A percentile compares a stretch with the other conserved stretches of the same genome.
Conservation (phyloP, 2,113 vertebrate species). For the Gymnobelideus leadbeateri region DNA sequence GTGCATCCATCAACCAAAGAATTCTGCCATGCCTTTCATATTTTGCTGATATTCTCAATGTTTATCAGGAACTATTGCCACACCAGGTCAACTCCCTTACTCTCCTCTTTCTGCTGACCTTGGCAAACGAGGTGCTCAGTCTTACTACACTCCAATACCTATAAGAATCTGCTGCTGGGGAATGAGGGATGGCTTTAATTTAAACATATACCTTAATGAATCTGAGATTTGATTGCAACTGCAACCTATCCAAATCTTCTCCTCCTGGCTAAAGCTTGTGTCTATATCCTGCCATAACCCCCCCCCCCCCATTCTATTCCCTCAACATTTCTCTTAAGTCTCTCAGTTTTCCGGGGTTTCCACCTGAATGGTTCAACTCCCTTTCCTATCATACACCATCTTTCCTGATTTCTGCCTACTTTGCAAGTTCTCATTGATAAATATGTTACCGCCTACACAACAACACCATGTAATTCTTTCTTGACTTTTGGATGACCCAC, state of each 20-base stretch:
- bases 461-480: not conserved
- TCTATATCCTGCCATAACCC: not conserved
- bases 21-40: not conserved
- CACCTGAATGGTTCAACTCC: not conserved
- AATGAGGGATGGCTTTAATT: not conserved
- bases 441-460: not conserved
- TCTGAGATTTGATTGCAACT: not conserved
- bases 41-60: not conserved
- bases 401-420: not conserved
- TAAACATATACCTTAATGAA: not conserved
- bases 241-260: not conserved
- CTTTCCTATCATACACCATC: not conserved
- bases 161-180: not conserved
- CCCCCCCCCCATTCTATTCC: not conserved
- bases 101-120: not conserved
- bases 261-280: not conserved
- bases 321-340: not conserved
- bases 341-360: not conserved
- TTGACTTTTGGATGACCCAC: not conserved
- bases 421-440: not conserved
- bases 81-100: not conserved
- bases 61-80: not conserved
- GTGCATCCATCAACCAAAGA: not conserved
- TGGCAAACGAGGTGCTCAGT: not conserved
- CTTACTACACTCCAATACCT: not conserved